Percentiles rank a stretch among this genome's conserved stretches.
Conservation (phyloP, 1,140 invertebrate species). For the Drosophila arizonae region DNA sequence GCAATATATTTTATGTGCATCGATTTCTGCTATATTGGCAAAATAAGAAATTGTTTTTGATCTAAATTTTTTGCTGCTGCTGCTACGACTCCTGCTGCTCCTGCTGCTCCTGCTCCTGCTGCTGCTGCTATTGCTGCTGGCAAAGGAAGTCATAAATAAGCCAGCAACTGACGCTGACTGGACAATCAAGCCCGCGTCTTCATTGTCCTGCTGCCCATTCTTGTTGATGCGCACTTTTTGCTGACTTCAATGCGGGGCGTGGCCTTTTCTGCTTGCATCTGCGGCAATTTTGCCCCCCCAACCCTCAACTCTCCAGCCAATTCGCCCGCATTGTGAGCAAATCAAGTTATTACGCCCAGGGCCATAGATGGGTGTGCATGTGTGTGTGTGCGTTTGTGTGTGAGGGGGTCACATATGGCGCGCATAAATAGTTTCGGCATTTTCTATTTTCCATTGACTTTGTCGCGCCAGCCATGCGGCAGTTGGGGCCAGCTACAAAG, state of each 20-base stretch:
- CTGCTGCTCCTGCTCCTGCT: slow-evolving; percentile 1
- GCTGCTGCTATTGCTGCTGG: slow-evolving; percentile 38
- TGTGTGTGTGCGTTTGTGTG: slow-evolving; percentile 17
- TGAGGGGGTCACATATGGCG: slow-evolving; percentile 70
- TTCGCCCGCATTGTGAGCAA: slow-evolving; percentile 67
- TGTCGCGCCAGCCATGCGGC: slow-evolving; percentile 37
- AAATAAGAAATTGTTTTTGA: slow-evolving; percentile 60
- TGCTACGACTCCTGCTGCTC: too few species aligned
- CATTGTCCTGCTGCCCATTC: slow-evolving; percentile 39
- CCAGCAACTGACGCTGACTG: slow-evolving; percentile 63
- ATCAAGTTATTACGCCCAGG: slow-evolving; percentile 74
- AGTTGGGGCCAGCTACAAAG: slow-evolving; percentile 52
- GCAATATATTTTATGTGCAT: slow-evolving; percentile 69
- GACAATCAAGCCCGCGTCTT: slow-evolving; percentile 58
- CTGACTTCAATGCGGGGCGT: slow-evolving; percentile 49
- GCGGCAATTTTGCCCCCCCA: slow-evolving; percentile 42
- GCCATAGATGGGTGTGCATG: not conserved
- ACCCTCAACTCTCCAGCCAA: slow-evolving; percentile 8
- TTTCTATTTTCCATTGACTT: slow-evolving; percentile 62
- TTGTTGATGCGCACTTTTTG: slow-evolving; percentile 34
- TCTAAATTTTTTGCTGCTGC: slow-evolving; percentile 34
- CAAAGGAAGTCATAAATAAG: slow-evolving; percentile 80
- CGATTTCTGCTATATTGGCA: slow-evolving; percentile 76
- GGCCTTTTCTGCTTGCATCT: slow-evolving; percentile 66
- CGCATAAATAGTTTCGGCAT: slow-evolving; percentile 70